Evolutionary conservation across 1,140 invertebrate species (phyloP).

Genomic region (Sminthurides bifidus): DNA sequence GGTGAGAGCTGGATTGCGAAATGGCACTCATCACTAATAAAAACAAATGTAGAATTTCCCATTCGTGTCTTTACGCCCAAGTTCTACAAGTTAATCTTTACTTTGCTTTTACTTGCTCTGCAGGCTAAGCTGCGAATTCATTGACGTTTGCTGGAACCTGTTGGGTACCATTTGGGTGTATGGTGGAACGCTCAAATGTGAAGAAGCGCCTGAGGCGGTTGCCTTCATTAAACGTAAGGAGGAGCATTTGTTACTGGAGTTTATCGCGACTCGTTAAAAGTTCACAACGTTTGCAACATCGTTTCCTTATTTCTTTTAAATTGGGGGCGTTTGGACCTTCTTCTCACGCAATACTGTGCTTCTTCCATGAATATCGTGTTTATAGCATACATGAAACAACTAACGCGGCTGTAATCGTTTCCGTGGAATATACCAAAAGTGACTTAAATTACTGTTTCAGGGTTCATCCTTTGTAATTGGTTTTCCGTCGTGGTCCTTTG

Average conservation of each 20-base stretch:
- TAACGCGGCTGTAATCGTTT: background rate
- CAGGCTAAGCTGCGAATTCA: slow-evolving; percentile 55
- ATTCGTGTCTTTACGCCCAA: too few species aligned
- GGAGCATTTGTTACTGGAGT: background rate
- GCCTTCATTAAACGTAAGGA: slow-evolving; percentile 22
- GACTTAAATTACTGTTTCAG: slow-evolving; percentile 38
- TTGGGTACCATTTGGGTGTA: slow-evolving; percentile 72
- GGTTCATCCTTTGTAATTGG: slow-evolving; percentile 69
- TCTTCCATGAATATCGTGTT: too few species aligned
- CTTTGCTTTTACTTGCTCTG: background rate
- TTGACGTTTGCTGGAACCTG: slow-evolving; percentile 62
- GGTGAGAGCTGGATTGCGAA: too few species aligned
- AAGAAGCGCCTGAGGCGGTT: slow-evolving; percentile 13
- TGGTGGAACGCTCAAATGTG: slow-evolving; percentile 23
- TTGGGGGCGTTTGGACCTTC: too few species aligned
- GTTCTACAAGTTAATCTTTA: background rate
- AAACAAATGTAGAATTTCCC: too few species aligned
- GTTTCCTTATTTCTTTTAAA: too few species aligned
- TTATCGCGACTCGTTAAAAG: background rate
- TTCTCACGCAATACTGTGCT: too few species aligned
- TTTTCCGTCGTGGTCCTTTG: slow-evolving; percentile 54
- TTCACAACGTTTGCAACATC: too few species aligned
- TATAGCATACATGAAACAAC: background rate
- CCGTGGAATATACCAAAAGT: too few species aligned
- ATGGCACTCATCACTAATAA: background rate